Percentiles rank a stretch among this genome's conserved stretches.
Evolutionary conservation across 2,888 invertebrate genomes (phyloP).

Genomic region (Sminthurides aquaticus): DNA sequence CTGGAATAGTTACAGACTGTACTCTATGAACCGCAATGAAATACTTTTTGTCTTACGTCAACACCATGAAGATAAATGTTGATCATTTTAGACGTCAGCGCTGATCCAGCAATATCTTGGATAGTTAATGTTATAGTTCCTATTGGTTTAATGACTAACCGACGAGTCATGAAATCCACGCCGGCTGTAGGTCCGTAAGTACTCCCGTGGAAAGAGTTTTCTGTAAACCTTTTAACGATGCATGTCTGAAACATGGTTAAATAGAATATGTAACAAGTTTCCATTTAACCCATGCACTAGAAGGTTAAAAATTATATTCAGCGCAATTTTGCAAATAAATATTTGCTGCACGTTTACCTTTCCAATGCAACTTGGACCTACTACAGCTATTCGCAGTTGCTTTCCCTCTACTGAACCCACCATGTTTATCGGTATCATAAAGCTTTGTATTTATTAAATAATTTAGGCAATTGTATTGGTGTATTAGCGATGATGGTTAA

Average conservation of each 20-base stretch:
- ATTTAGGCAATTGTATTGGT: too few species aligned
- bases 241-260: conserved; percentile 28
- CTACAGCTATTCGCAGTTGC: conserved; percentile 34
- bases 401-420: conserved; percentile 26
- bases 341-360: conserved; percentile 36
- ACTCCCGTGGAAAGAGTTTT: conserved; percentile 40
- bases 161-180: conserved; percentile 35
- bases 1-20: too few species aligned
- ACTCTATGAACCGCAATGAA: neutral
- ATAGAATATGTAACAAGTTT: neutral
- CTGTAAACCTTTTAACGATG: conserved; percentile 38
- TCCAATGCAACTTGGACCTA: conserved; percentile 38
- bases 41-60: conserved; percentile 26
- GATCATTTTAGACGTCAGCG: conserved; percentile 38
- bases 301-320: too few species aligned
- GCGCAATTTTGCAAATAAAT: too few species aligned
- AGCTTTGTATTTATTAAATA: neutral
- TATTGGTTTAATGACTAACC: conserved; percentile 33
- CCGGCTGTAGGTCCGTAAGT: conserved; percentile 37
- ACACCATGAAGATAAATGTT: conserved; percentile 36
- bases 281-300: conserved; percentile 1
- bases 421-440: neutral
- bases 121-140: conserved; percentile 37
- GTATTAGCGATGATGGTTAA: too few species aligned
- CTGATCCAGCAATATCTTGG: conserved; percentile 35